These are phyloP conservation scores for Drosophila arawakana DNA, from an alignment of 1,140 invertebrate species.

Conservation along the genomic window DNA sequence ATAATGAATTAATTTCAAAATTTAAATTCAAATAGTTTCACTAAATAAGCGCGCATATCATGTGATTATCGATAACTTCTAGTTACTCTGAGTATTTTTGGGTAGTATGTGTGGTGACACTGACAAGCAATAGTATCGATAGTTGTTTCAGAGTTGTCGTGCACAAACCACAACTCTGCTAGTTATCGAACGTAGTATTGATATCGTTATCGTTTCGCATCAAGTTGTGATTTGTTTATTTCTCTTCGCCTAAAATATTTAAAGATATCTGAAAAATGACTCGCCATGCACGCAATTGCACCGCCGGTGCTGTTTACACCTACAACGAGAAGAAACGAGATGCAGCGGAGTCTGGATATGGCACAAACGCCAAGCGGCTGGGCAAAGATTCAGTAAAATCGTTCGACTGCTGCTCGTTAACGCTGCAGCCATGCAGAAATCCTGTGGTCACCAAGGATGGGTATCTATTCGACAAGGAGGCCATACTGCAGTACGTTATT, in stretches of 20 bases:
- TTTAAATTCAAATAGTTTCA: not conserved
- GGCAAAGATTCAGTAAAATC: constrained; percentile 97
- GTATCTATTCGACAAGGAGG: constrained; percentile 98
- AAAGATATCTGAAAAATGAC: constrained; percentile 88
- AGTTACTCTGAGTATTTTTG: not conserved
- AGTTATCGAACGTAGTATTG: not conserved
- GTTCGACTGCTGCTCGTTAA: constrained; percentile 99
- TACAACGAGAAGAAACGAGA: constrained; percentile 99
- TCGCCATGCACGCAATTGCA: constrained; percentile 98
- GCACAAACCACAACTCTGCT: no score
- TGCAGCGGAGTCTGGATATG: constrained; percentile 95
- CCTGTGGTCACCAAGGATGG: constrained; percentile 90
- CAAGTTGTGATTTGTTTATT: constrained; percentile 1
- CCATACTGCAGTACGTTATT: constrained; percentile 97
- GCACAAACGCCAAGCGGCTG: constrained; percentile 92
- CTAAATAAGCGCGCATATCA: no score
- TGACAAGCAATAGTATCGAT: constrained; percentile 18
- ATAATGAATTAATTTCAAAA: constrained; percentile 38
- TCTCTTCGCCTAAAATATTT: not conserved
- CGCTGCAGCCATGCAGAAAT: constrained; percentile 92
- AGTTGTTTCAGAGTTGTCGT: not conserved
- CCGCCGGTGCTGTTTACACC: constrained; percentile 98
- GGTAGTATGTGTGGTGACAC: constrained; percentile 1
- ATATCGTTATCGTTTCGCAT: constrained; percentile 14
- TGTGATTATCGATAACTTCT: constrained; percentile 8